These are phyloP conservation scores for Aix galericulata DNA, from an alignment of 2,113 vertebrate genomes.

Conservation along the genomic window DNA sequence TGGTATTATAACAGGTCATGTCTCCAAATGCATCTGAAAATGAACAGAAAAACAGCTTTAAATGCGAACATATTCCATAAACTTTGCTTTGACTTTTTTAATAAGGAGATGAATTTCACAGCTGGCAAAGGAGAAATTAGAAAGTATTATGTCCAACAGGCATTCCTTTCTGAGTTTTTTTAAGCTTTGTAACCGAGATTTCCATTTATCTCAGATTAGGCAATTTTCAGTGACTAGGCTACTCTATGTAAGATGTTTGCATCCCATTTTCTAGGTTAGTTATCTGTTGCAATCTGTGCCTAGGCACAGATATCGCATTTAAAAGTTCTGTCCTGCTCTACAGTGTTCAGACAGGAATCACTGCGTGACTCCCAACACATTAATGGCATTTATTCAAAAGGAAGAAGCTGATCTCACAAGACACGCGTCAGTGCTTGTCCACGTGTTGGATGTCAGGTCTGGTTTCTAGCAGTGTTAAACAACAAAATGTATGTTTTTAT, in stretches of 20 bases:
- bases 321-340: neutral
- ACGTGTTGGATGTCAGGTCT: neutral
- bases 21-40: constrained; percentile 57
- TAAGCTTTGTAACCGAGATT: neutral
- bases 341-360: neutral
- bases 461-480: neutral
- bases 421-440: neutral
- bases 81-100: neutral
- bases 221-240: neutral
- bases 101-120: neutral
- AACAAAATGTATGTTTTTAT: neutral
- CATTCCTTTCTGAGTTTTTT: neutral
- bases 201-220: neutral
- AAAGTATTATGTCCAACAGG: neutral
- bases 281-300: neutral
- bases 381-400: neutral
- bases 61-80: constrained; percentile 56
- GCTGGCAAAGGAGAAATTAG: neutral
- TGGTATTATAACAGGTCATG: constrained; percentile 60
- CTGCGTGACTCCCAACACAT: neutral
- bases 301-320: neutral
- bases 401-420: neutral
- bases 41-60: constrained; percentile 38
- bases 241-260: neutral
- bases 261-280: neutral